Evolutionary conservation across 2,113 vertebrate genomes (phyloP), one percentile per base, ranked within the genome.

Genomic region (Oreotragus oreotragus): DNA sequence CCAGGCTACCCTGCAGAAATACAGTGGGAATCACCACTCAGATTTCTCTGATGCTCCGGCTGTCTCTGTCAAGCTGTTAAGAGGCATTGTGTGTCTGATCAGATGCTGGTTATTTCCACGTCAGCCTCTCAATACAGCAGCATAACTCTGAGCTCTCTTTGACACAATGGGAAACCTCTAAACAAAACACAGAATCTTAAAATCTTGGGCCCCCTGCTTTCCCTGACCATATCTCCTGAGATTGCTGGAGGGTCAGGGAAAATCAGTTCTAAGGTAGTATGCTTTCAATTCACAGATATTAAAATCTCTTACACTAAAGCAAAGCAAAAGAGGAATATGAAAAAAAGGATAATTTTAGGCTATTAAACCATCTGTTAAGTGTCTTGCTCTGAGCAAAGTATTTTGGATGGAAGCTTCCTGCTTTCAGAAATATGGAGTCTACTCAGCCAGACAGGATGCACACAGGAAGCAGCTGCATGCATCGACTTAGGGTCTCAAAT

Each of bases 1-100:
- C 93, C 98, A 97, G 96, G 97, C 89, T 98, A 87, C 97, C 92
- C 98, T 98, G 92, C 83, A 97, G 98, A 98, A 98, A 97, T 98
- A 93, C 88, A 94, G 93, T 97, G 97, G 98, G 98, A 98, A 98
- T 98, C 98, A 97, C 97, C 95, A 98, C 98, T 97, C 96, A 96
- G 90, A 98, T 98, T 98, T 95, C 93, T 97, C 88, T 80, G 79
- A 97, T 95, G 94, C 62, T 51, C 83, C 66, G 90, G 97, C 94
- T 28, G 47, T 81, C 45, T 97, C 55, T 97, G 90, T 98, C 96
- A 95, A 95, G 93, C 93, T 98, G 93, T 97, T 97, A 96, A 98
- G 95, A 97, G 81, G 84, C 96, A 79, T 90, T 97, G 96, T 36
- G 6, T 88, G 81, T 94, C 79, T 91, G 94, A 66, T 94, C 49